Evolutionary conservation across 1,140 invertebrate species (phyloP).

Genomic region (Orius insidiosus): DNA sequence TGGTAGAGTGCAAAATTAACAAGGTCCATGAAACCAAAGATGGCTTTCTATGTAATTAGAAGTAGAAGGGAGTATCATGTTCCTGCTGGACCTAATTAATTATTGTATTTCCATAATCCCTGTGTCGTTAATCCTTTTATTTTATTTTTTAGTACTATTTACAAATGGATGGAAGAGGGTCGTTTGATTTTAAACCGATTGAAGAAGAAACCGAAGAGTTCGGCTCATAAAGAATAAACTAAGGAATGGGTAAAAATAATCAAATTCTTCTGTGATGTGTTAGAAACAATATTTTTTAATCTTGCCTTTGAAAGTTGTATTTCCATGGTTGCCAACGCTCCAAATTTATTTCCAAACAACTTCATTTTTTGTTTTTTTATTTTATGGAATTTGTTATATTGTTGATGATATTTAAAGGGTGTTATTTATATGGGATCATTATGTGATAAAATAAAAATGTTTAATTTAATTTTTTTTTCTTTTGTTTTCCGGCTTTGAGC

Average conservation of each 20-base stretch:
- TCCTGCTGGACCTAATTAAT: conserved; percentile 1
- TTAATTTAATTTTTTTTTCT: no score
- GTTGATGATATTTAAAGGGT: no score
- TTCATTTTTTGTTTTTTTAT: background rate
- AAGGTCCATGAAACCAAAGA: background rate
- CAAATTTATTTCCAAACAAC: background rate
- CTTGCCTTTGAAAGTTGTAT: background rate
- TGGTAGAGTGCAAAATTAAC: no score
- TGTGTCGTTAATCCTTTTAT: background rate
- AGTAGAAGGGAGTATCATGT: background rate
- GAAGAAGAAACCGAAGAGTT: conserved; percentile 76
- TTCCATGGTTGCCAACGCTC: background rate
- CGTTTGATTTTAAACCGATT: conserved; percentile 72
- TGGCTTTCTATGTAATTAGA: background rate
- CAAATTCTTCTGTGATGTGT: no score
- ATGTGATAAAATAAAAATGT: no score
- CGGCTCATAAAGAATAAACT: conserved; percentile 40
- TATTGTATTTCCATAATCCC: background rate
- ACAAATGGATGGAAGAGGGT: conserved; percentile 85
- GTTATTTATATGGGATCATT: no score
- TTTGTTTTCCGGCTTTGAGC: conserved; percentile 36
- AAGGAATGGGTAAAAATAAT: background rate
- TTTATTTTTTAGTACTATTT: conserved; percentile 47
- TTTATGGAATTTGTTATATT: background rate
- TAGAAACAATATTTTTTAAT: background rate